phyloP scores from a whole-genome alignment of 2,797 vertebrate species.

The Scleropages formosus region DNA sequence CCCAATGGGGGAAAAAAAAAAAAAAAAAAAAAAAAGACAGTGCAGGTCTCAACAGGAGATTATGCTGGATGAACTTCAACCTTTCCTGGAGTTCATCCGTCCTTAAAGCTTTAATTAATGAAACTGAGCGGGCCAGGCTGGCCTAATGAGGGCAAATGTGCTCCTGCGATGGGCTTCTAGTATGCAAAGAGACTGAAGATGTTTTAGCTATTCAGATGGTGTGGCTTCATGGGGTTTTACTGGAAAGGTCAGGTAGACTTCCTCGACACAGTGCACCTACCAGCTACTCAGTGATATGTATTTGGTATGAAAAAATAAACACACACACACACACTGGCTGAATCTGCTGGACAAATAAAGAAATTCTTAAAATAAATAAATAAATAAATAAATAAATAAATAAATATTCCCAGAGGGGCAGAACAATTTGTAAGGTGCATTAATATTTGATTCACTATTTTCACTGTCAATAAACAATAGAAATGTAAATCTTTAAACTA shows the following conservation, averaged over 20 bases:
- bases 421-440: not conserved
- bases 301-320: too few species aligned
- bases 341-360: too few species aligned
- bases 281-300: not conserved
- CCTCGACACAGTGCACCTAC: not conserved
- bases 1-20: too few species aligned
- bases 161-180: not conserved
- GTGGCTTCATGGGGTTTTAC: not conserved
- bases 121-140: not conserved
- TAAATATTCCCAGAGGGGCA: not conserved
- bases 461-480: not conserved
- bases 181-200: not conserved
- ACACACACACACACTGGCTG: too few species aligned
- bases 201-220: constrained; percentile 3
- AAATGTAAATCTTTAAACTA: not conserved
- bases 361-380: too few species aligned
- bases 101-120: constrained; percentile 14
- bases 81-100: not conserved
- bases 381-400: not conserved
- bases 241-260: not conserved
- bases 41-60: constrained; percentile 5
- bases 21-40: not conserved
- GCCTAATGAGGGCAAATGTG: not conserved
- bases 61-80: constrained; percentile 2
- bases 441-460: not conserved